Base-by-base conservation (phyloP, 1,140 invertebrate genomes). In the Teleopsis dalmanni region DNA sequence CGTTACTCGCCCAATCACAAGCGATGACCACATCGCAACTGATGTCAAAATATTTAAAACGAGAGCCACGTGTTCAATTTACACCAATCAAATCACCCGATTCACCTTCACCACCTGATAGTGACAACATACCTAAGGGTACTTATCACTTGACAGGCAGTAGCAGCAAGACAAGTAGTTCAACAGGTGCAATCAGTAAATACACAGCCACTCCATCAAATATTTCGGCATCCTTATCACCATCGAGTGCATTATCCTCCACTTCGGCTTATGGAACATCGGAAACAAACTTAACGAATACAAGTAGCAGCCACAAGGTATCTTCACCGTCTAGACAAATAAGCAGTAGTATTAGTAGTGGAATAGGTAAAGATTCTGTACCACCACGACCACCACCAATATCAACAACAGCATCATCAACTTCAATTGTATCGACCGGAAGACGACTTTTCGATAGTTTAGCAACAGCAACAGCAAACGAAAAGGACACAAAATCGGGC, bases 41-140 rank as follows among this genome's bases (percentile, higher is more conserved):
- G 33, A 68, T 68, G 65, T 68, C 65, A 3, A 68, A 68, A 36
- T 68, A 68, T 55, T 50, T 68, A 5, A 68, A 68, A 43, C 56
- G 65, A 6, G 65, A 68, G 36, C 65, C 65, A 13, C 55, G 65
- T 4, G 65, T 68, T 1, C 62, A 68, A 36, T 68, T 68, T 4
- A 68, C 65, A 16, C 65, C 65, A 1, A 68, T 68, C 14, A 68
- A 68, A 50, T 68, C 65, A 16, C 65, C 65, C n/a, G 65, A 67
- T 19, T 67, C 65, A 1, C 65, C 65, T 5, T 68, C 65, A 6
- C 65, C 65, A 31, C 65, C 65, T 5, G 62, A 57, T 9, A 43
- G 64, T 9, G 62, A 65, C 48, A 57, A 58, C 5, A 46, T 68
- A 35, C 64, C 64, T 9, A 64, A 67, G 51, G 64, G 64, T 19